Evolutionary conservation across 2,797 vertebrate species (phyloP).

Genomic region (Toxotes lorentzi): DNA sequence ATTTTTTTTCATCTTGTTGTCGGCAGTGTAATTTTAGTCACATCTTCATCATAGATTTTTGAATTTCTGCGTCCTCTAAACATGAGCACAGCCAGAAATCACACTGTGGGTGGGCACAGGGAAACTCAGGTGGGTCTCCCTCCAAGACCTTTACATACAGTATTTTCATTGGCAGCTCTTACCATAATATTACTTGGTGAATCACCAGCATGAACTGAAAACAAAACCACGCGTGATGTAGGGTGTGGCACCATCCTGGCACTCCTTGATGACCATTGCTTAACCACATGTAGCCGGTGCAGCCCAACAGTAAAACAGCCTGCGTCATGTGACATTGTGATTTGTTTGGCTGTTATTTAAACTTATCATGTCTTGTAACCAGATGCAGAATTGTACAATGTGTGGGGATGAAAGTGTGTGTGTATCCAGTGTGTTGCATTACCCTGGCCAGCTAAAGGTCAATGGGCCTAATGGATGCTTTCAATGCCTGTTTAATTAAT

Average conservation of each 20-base stretch:
- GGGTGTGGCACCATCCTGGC: neutral
- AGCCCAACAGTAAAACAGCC: neutral
- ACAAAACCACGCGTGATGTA: neutral
- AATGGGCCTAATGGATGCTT: no score
- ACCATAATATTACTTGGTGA: neutral
- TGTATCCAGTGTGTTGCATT: no score
- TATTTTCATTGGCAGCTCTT: neutral
- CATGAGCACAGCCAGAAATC: neutral
- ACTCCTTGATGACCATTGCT: neutral
- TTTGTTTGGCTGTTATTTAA: no score
- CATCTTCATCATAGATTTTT: neutral
- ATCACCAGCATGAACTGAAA: neutral
- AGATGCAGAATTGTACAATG: no score
- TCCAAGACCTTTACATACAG: neutral
- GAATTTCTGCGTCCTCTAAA: no score
- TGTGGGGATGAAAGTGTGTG: no score
- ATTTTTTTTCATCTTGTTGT: no score
- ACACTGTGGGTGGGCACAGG: neutral
- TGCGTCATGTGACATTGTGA: no score
- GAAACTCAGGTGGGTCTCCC: neutral
- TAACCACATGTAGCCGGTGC: neutral
- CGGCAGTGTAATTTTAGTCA: no score
- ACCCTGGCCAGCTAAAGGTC: no score
- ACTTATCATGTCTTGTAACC: no score
- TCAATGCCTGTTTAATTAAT: no score